Percentiles rank a stretch among this genome's conserved stretches.
Conservation (phyloP, 2,797 vertebrate genomes). For the Coluber constrictor region DNA sequence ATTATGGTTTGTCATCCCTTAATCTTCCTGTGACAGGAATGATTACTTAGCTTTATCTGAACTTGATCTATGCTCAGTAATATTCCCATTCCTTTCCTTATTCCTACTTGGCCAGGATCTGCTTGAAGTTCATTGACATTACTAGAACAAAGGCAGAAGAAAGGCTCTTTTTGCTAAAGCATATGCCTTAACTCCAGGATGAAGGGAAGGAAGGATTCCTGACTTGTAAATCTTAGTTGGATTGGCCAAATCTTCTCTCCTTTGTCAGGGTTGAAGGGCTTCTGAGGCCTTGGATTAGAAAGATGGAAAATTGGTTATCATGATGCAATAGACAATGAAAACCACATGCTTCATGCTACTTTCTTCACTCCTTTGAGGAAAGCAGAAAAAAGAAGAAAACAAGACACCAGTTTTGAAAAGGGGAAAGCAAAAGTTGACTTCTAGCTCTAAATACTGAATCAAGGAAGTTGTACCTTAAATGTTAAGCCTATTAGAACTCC, state of each 20-base stretch:
- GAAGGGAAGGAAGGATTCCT: neutral
- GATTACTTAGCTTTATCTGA: neutral
- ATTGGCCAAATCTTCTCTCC: neutral
- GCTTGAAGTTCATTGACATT: neutral
- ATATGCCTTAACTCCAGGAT: neutral
- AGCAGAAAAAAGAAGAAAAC: neutral
- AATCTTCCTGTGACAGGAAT: neutral
- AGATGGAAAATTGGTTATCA: neutral
- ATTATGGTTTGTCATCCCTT: neutral
- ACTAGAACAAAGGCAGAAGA: neutral
- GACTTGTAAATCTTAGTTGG: neutral
- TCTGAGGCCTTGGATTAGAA: neutral
- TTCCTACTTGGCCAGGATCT: neutral
- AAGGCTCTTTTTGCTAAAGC: neutral
- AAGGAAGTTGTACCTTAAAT: neutral
- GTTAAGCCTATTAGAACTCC: too few relatives aligned
- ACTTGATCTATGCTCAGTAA: neutral
- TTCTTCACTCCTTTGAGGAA: neutral
- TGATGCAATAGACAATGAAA: neutral
- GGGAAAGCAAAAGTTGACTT: neutral
- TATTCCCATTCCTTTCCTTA: neutral
- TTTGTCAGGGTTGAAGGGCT: neutral
- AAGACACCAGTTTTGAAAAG: neutral
- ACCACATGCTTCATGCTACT: neutral
- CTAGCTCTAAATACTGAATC: constrained; percentile 2